Conservation (phyloP, 2,113 vertebrate genomes). For the Pachyramphus minor region DNA sequence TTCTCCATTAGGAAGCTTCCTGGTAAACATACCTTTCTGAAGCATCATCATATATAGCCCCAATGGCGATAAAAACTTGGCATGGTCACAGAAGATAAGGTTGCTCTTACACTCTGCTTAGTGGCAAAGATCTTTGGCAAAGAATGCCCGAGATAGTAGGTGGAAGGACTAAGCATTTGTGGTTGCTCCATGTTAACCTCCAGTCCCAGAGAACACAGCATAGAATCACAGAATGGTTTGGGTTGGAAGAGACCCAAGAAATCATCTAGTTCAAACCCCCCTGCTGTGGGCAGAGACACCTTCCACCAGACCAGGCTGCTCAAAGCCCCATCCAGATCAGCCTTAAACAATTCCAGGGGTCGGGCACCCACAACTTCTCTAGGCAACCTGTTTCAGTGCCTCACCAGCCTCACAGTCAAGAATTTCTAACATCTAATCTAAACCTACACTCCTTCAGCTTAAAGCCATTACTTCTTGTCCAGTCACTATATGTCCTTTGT, state of each 20-base stretch:
- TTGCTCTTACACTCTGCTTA: background rate
- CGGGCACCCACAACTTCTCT: background rate
- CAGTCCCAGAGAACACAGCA: background rate
- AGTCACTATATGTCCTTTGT: background rate
- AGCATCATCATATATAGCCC: background rate
- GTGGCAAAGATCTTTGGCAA: background rate
- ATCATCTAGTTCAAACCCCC: fast-evolving
- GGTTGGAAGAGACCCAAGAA: background rate
- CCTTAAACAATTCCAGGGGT: background rate
- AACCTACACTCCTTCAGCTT: background rate
- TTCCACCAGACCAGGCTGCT: background rate
- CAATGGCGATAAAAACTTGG: background rate
- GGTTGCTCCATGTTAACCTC: background rate
- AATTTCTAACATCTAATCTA: background rate
- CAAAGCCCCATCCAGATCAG: background rate
- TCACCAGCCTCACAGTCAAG: background rate
- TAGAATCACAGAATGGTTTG: background rate
- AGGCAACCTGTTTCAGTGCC: background rate
- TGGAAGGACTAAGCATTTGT: fast-evolving
- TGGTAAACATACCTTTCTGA: background rate
- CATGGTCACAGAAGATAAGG: background rate
- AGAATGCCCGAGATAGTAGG: background rate
- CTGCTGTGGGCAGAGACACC: background rate
- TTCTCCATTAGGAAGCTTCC: background rate
- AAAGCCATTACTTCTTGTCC: background rate